Evolutionary conservation across 2,797 vertebrate species (phyloP).

Genomic region (Lagodon rhomboides): DNA sequence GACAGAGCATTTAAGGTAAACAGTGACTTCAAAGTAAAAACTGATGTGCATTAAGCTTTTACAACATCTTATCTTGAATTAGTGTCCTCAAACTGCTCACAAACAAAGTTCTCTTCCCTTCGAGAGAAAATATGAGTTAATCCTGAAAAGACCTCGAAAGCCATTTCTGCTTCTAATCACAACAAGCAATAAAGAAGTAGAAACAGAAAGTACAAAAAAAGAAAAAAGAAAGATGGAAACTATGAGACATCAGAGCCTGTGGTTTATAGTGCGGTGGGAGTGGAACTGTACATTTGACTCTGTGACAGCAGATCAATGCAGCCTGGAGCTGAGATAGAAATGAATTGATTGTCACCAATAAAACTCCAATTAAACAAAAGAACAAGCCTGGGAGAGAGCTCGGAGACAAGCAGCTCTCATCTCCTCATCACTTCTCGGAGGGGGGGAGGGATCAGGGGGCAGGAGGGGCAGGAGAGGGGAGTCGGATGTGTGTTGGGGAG

Average conservation of each 20-base stretch:
- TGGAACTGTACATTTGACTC: slow-evolving; percentile 79
- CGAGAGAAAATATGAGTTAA: slow-evolving; percentile 24
- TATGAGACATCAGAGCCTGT: slow-evolving; percentile 41
- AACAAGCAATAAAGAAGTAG: slow-evolving; percentile 37
- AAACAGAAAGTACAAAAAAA: slow-evolving; percentile 41
- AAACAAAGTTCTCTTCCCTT: slow-evolving; percentile 19
- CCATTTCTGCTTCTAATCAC: slow-evolving; percentile 23
- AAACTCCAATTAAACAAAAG: slow-evolving; percentile 88
- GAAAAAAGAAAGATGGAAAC: slow-evolving; percentile 40
- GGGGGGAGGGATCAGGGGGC: slow-evolving; percentile 15
- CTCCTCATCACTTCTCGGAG: slow-evolving; percentile 75
- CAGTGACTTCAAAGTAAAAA: slow-evolving; percentile 44
- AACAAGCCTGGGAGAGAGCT: slow-evolving; percentile 72
- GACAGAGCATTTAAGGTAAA: slow-evolving; percentile 40
- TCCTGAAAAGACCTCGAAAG: slow-evolving; percentile 9
- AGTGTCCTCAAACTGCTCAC: slow-evolving; percentile 22
- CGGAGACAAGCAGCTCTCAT: slow-evolving; percentile 73
- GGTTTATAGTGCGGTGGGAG: slow-evolving; percentile 60
- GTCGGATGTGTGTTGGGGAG: slow-evolving; percentile 41
- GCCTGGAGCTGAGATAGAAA: slow-evolving; percentile 79
- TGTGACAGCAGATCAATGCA: slow-evolving; percentile 86
- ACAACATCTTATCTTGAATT: slow-evolving; percentile 27
- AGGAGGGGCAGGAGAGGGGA: slow-evolving; percentile 32
- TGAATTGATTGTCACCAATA: slow-evolving; percentile 89
- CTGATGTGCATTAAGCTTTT: slow-evolving; percentile 14